Percentiles rank a stretch among this genome's conserved stretches.
phyloP scores from a whole-genome alignment of 2,888 invertebrate species.

The Catotricha subobsoleta region DNA sequence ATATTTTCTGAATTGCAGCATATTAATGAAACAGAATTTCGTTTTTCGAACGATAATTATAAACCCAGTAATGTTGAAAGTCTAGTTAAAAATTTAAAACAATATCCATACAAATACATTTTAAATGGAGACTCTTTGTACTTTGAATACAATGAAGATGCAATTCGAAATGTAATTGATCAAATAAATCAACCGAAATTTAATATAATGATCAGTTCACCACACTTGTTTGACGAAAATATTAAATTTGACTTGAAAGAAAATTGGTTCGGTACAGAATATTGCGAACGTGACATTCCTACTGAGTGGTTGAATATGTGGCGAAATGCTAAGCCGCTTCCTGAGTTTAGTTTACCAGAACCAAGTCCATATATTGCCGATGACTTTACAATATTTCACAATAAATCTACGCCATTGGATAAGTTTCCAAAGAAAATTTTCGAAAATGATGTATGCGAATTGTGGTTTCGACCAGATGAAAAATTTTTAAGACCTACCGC shows the following conservation, averaged over 20 bases:
- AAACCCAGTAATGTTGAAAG: conserved; percentile 63
- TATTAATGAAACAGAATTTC: conserved; percentile 56
- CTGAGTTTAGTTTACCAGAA: conserved; percentile 47
- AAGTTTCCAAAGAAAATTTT: conserved; percentile 40
- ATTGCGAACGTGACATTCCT: conserved; percentile 47
- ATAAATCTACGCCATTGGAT: conserved; percentile 19
- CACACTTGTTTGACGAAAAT: conserved; percentile 19
- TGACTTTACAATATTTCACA: conserved; percentile 37
- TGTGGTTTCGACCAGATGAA: conserved; percentile 73
- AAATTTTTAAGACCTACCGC: conserved; percentile 68
- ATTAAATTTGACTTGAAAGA: conserved; percentile 44
- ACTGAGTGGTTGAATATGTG: conserved; percentile 43
- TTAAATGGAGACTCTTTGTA: conserved; percentile 57
- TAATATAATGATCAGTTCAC: conserved; percentile 26
- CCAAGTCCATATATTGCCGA: conserved; percentile 55
- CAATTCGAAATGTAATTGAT: conserved; percentile 17
- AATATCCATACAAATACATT: conserved; percentile 59
- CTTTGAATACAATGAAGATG: conserved; percentile 58
- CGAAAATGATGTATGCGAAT: conserved; percentile 37
- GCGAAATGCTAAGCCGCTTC: conserved; percentile 35
- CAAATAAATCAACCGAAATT: conserved; percentile 22
- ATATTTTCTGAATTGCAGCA: conserved; percentile 50
- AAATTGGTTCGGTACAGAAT: conserved; percentile 72
- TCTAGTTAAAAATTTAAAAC: conserved; percentile 60
- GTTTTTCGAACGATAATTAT: conserved; percentile 49